Percentiles rank a stretch among this genome's conserved stretches.
Conservation (phyloP, 2,888 invertebrate species). For the Megamerina dolium region DNA sequence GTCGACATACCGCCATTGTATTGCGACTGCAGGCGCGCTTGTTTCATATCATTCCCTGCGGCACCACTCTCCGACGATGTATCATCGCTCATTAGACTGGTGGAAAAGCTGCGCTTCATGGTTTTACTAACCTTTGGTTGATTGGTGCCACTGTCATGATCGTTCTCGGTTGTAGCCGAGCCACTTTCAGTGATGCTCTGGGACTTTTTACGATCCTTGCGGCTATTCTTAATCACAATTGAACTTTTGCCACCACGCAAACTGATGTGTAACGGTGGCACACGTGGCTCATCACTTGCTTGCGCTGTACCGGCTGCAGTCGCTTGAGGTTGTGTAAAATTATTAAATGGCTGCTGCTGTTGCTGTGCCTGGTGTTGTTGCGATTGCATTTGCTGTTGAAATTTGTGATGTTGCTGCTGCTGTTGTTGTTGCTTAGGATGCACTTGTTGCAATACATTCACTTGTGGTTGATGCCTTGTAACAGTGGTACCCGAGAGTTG, state of each 20-base stretch:
- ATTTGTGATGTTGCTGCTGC: constrained; percentile 16
- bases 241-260: constrained; percentile 67
- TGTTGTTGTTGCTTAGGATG: constrained; percentile 16
- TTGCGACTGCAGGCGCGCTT: constrained; percentile 28
- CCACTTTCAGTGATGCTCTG: constrained; percentile 17
- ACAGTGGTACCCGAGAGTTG: constrained; percentile 19
- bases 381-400: constrained; percentile 18
- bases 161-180: constrained; percentile 7
- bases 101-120: constrained; percentile 29
- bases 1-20: constrained; percentile 22
- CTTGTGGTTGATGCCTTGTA: constrained; percentile 19
- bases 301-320: constrained; percentile 12
- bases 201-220: constrained; percentile 60
- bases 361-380: constrained; percentile 19
- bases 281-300: constrained; percentile 66
- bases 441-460: constrained; percentile 6
- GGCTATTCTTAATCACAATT: constrained; percentile 75
- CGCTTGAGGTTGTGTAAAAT: constrained; percentile 19
- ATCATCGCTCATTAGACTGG: constrained; percentile 1
- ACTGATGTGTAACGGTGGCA: constrained; percentile 84
- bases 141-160: constrained; percentile 38
- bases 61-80: background rate
- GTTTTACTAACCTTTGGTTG: constrained; percentile 38
- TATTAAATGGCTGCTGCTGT: constrained; percentile 20
- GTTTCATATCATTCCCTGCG: constrained; percentile 23